Evolutionary conservation across 1,140 invertebrate genomes (phyloP), one percentile per base, ranked within the genome.

Genomic region (Dendroctonus ponderosae): DNA sequence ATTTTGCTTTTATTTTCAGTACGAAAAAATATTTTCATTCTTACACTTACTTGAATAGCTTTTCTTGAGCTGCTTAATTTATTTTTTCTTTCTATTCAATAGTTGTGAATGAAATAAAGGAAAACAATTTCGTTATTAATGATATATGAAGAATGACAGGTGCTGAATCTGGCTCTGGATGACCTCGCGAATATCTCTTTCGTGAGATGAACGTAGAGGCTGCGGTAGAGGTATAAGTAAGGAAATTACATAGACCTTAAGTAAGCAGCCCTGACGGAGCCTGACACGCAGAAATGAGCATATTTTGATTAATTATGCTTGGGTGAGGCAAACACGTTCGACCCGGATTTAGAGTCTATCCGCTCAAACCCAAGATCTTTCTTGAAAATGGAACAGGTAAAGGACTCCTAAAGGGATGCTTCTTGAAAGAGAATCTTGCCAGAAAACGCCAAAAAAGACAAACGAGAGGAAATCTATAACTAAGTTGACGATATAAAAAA

Each of bases 201-300:
- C 26, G 26, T 26, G 26, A 26, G 26, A 26, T 26, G 26, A 26
- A 26, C 26, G 42, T 11, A 6, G 42, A 54, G 53, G 62, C 44
- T 52, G 67, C 50, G 60, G 65, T 62, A 68, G 70, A 69, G 57
- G 72, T 67, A 70, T 72, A 70, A 68, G 67, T 70, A 75, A 75
- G 72, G 74, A 75, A 74, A 75, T 75, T 75, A 75, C 72, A 73
- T 70, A 72, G 71, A 71, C 74, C 72, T 75, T 74, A 75, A 75
- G 74, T 75, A 75, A 75, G 74, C 71, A 68, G 67, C 64, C 69
- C 67, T 75, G 74, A 75, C 71, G 68, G 68, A 63, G 53, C 49
- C 72, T 74, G 72, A 70, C 71, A 73, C 61, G 68, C 69, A 71
- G 72, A 69, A 73, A 75, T 70, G 70, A 59, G 58, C 70, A 72